These are phyloP conservation scores for Leptatherina wallacei DNA, from an alignment of 2,797 vertebrate genomes.

Conservation along the genomic window DNA sequence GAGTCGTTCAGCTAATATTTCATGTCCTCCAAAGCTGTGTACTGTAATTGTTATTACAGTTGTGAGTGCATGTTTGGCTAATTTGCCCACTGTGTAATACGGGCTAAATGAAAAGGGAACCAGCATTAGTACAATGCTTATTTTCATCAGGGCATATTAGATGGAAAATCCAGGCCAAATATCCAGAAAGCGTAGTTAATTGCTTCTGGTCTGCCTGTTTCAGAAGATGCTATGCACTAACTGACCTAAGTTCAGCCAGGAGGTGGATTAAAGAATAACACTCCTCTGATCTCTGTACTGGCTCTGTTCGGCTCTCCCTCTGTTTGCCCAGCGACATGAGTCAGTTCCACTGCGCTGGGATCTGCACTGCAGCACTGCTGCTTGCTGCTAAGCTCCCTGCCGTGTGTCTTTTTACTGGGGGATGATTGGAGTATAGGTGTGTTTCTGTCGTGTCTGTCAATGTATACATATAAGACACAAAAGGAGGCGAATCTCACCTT, in stretches of 20 bases:
- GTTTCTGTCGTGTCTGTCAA: constrained; percentile 35
- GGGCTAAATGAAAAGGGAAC: constrained; percentile 27
- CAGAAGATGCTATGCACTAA: constrained; percentile 31
- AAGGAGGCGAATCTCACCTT: constrained; percentile 18
- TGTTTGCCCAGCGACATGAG: constrained; percentile 75
- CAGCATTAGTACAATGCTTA: constrained; percentile 13
- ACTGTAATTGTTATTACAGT: neutral
- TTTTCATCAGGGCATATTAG: constrained; percentile 41
- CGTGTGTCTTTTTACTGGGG: constrained; percentile 43
- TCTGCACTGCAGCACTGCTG: constrained; percentile 77
- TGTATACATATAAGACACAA: constrained; percentile 33
- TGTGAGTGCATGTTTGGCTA: constrained; percentile 37
- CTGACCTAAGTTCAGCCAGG: constrained; percentile 65
- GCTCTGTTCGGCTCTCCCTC: constrained; percentile 45
- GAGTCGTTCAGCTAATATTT: constrained; percentile 33
- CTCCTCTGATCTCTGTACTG: constrained; percentile 26
- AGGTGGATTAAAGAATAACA: constrained; percentile 65
- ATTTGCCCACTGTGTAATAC: constrained; percentile 35
- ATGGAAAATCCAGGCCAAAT: constrained; percentile 43
- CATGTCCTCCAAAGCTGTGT: constrained; percentile 27
- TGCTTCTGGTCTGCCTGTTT: constrained; percentile 41
- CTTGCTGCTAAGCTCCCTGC: constrained; percentile 67
- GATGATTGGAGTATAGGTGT: constrained; percentile 43
- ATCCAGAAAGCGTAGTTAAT: constrained; percentile 52
- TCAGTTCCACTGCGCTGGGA: constrained; percentile 69